Conservation (phyloP, 2,113 vertebrate species). For the Elephas maximus region DNA sequence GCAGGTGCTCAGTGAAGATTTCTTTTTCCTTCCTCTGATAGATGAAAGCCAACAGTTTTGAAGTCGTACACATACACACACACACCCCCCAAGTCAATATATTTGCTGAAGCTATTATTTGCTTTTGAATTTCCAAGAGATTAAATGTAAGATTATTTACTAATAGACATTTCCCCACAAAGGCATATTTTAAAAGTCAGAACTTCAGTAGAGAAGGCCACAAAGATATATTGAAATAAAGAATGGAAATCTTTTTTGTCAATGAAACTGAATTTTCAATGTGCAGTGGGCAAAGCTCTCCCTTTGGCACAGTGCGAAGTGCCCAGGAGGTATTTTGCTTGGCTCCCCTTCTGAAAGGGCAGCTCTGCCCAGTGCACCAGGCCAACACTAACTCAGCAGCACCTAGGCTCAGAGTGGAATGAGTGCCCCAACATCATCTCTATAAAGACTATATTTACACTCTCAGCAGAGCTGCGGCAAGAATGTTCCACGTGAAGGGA, state of each 20-base stretch:
- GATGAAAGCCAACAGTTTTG: neutral
- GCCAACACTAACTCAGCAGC: constrained; percentile 87
- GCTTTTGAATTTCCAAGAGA: constrained; percentile 23
- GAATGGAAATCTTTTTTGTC: constrained; percentile 22
- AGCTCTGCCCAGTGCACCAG: constrained; percentile 79
- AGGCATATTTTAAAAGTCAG: constrained; percentile 7
- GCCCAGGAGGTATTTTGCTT: constrained; percentile 86
- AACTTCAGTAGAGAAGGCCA: constrained; percentile 17
- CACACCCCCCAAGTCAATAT: neutral
- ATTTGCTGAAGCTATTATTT: neutral
- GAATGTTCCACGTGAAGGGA: constrained; percentile 44
- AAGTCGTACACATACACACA: neutral
- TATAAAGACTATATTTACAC: constrained; percentile 70
- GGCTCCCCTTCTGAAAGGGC: constrained; percentile 85
- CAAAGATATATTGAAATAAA: constrained; percentile 17
- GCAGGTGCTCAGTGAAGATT: neutral
- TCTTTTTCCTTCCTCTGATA: neutral
- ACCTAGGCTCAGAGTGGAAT: constrained; percentile 48
- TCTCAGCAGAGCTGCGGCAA: neutral
- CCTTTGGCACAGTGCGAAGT: constrained; percentile 77
- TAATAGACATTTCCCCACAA: constrained; percentile 5
- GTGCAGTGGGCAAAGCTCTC: constrained; percentile 27
- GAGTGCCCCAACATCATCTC: neutral
- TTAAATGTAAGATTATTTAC: neutral
- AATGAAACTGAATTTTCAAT: constrained; percentile 18